Percentiles rank a stretch among this genome's conserved stretches.
phyloP scores from a whole-genome alignment of 2,797 vertebrate genomes.

The Anguilla obscura region DNA sequence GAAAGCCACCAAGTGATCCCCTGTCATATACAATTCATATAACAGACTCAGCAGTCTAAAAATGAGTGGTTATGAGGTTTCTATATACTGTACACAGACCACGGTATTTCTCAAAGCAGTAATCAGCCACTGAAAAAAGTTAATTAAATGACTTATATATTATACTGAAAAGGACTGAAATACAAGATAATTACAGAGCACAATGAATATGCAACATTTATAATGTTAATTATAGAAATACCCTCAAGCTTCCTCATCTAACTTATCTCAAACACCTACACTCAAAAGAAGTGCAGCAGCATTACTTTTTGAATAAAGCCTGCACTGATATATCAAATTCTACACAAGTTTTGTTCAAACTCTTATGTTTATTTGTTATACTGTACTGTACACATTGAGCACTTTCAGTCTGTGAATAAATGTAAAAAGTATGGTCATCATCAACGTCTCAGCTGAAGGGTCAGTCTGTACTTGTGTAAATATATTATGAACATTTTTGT shows the following conservation, averaged over 20 bases:
- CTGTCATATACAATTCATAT: background rate
- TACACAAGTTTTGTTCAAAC: too few species aligned
- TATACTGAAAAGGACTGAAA: conserved; percentile 43
- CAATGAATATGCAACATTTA: conserved; percentile 41
- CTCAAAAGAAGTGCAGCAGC: conserved; percentile 71
- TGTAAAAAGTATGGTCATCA: background rate
- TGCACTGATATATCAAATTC: too few species aligned
- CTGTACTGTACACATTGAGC: background rate
- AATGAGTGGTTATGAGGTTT: background rate
- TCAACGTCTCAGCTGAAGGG: background rate
- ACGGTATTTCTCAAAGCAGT: conserved; percentile 13
- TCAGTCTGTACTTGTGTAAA: background rate
- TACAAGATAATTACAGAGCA: conserved; percentile 36
- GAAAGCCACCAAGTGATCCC: background rate
- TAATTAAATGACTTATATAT: background rate
- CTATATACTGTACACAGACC: background rate
- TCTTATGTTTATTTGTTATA: too few species aligned
- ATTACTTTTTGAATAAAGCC: conserved; percentile 55
- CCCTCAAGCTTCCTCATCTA: conserved; percentile 66
- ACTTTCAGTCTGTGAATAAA: background rate
- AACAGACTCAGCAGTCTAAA: background rate
- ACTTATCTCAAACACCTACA: conserved; percentile 70
- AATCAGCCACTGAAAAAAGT: conserved; percentile 21
- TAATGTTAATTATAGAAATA: conserved; percentile 65
- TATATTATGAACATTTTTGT: too few species aligned